Evolutionary conservation across 1,140 invertebrate genomes (phyloP).

Genomic region (Colletes latitarsis): DNA sequence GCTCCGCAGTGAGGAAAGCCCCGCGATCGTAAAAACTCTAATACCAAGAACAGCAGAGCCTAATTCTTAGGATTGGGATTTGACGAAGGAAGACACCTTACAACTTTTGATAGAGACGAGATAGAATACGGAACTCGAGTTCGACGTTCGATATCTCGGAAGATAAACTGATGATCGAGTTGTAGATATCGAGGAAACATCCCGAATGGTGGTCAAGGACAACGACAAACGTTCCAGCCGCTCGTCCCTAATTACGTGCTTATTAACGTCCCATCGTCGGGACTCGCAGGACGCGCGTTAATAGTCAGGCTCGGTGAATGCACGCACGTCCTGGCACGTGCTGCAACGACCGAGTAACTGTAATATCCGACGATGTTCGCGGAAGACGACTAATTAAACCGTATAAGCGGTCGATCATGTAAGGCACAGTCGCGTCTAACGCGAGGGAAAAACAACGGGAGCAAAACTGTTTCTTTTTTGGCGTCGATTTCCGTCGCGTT

Average conservation of each 20-base stretch:
- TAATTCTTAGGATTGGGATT: too few species aligned
- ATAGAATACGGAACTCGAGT: too few species aligned
- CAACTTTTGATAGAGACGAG: too few species aligned
- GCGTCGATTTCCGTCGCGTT: slow-evolving; percentile 2
- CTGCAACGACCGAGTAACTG: slow-evolving; percentile 51
- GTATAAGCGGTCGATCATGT: slow-evolving; percentile 21
- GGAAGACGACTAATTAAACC: slow-evolving; percentile 56
- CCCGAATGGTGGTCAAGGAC: slow-evolving; percentile 7
- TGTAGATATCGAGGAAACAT: neutral
- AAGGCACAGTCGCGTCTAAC: slow-evolving; percentile 4
- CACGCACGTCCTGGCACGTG: slow-evolving; percentile 39
- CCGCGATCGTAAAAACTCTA: slow-evolving; percentile 16
- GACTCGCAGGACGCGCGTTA: neutral
- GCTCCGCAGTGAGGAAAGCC: neutral
- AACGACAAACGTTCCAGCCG: neutral
- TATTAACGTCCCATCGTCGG: neutral
- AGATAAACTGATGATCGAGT: neutral
- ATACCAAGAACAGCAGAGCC: slow-evolving; percentile 2
- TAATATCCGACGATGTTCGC: slow-evolving; percentile 46
- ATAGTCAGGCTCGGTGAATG: neutral
- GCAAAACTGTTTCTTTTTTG: slow-evolving; percentile 14
- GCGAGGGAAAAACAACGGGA: slow-evolving; percentile 18
- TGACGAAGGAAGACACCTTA: too few species aligned
- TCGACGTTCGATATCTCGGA: too few species aligned
- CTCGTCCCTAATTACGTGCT: neutral